phyloP scores from a whole-genome alignment of 2,113 vertebrate species.

The Ammodytes marinus region DNA sequence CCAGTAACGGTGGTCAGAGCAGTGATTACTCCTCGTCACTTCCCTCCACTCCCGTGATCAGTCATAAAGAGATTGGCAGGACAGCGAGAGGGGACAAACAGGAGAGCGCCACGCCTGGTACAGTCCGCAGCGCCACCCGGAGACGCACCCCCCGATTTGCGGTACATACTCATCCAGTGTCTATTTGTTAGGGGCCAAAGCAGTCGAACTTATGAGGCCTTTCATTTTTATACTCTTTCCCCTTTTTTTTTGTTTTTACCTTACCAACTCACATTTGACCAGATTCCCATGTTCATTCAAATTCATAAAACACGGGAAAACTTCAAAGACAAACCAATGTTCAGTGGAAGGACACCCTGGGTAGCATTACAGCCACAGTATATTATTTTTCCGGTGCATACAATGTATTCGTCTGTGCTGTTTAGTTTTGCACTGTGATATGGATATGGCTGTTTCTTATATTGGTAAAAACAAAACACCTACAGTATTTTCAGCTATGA shows the following conservation, averaged over 20 bases:
- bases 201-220: not conserved
- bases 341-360: not conserved
- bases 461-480: not conserved
- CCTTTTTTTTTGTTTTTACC: not conserved
- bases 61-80: slow-evolving; percentile 92
- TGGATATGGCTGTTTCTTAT: not conserved
- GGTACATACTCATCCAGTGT: slow-evolving; percentile 69
- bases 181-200: not conserved
- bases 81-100: slow-evolving; percentile 83
- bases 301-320: not conserved
- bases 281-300: not conserved
- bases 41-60: slow-evolving; percentile 95
- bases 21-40: slow-evolving; percentile 96
- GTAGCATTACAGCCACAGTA: not conserved
- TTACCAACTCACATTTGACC: not conserved
- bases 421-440: not conserved
- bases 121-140: slow-evolving; percentile 89
- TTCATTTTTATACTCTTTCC: not conserved
- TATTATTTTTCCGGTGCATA: not conserved
- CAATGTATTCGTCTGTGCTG: not conserved
- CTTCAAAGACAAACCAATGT: not conserved
- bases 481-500: not conserved
- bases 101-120: slow-evolving; percentile 87
- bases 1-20: slow-evolving; percentile 94
- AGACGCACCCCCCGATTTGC: slow-evolving; percentile 91